A percentile compares a stretch with the other conserved stretches of the same genome.
phyloP scores from a whole-genome alignment of 2,888 invertebrate genomes.

The Thymelicus acteon region DNA sequence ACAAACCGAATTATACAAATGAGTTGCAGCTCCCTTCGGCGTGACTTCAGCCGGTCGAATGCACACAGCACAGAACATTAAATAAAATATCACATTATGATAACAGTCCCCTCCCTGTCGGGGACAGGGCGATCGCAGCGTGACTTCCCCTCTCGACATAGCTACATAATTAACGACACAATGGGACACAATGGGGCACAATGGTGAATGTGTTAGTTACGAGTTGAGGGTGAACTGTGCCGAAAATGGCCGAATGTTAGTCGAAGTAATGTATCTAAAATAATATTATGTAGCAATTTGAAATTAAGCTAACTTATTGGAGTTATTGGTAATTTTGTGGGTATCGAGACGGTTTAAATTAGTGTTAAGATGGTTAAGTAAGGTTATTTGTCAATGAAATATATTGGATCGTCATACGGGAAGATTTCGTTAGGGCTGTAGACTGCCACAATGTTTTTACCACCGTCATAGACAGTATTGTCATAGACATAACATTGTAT shows the following conservation, averaged over 20 bases:
- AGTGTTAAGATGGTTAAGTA: too few species aligned
- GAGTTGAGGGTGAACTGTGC: conserved; percentile 38
- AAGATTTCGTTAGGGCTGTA: too few species aligned
- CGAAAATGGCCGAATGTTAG: conserved; percentile 43
- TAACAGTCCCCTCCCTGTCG: conserved; percentile 33
- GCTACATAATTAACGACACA: conserved; percentile 50
- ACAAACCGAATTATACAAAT: conserved; percentile 34
- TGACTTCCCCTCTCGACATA: conserved; percentile 46
- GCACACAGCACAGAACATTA: conserved; percentile 19
- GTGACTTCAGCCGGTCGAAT: conserved; percentile 30
- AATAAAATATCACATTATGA: conserved; percentile 44
- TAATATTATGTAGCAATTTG: conserved; percentile 14
- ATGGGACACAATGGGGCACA: conserved; percentile 44
- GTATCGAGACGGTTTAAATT: too few species aligned
- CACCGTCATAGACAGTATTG: too few species aligned
- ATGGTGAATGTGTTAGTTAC: conserved; percentile 41
- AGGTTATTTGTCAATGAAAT: too few species aligned
- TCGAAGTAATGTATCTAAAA: conserved; percentile 22
- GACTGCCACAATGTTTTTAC: too few species aligned
- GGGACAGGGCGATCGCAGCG: conserved; percentile 27
- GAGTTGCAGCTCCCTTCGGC: background rate
- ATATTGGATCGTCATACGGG: too few species aligned
- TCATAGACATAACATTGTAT: too few species aligned
- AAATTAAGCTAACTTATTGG: background rate
- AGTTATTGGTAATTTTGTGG: background rate